Conservation (phyloP, 2,113 vertebrate genomes). For the Cyprinodon variegatus region DNA sequence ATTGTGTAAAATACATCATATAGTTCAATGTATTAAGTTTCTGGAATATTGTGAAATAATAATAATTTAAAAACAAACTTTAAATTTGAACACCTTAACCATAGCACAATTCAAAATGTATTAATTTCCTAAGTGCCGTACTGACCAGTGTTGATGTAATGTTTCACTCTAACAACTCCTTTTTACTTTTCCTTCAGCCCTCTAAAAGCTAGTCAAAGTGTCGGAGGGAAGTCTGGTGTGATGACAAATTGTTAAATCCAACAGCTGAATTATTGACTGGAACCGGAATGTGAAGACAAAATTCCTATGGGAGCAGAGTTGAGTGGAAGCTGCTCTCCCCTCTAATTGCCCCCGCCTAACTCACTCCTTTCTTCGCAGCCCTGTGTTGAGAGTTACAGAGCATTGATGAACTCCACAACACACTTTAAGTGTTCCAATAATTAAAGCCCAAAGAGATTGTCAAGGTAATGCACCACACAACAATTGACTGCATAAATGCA, state of each 20-base stretch:
- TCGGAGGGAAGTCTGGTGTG: slow-evolving; percentile 38
- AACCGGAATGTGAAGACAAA: slow-evolving; percentile 60
- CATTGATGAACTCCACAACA: slow-evolving; percentile 58
- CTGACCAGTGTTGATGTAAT: background rate
- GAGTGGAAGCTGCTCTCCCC: slow-evolving; percentile 61
- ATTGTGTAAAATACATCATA: background rate
- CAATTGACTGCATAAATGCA: slow-evolving; percentile 55
- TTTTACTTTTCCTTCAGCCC: background rate
- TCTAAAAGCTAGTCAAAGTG: slow-evolving; percentile 9
- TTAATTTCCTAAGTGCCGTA: background rate
- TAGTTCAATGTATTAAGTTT: background rate
- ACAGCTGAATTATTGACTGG: slow-evolving; percentile 64
- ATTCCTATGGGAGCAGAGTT: slow-evolving; percentile 54
- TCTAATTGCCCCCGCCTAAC: slow-evolving; percentile 68
- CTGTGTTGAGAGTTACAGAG: slow-evolving; percentile 45
- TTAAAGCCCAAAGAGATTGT: slow-evolving; percentile 66
- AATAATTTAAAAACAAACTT: background rate
- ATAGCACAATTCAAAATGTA: slow-evolving; percentile 6
- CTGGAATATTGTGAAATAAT: background rate
- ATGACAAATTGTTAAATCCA: slow-evolving; percentile 62
- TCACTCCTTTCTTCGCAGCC: slow-evolving; percentile 48
- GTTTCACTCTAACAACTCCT: background rate
- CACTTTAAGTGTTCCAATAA: slow-evolving; percentile 65
- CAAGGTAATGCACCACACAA: slow-evolving; percentile 56
- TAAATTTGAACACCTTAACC: background rate